Conservation (phyloP, 2,113 vertebrate species). For the Pipa parva region DNA sequence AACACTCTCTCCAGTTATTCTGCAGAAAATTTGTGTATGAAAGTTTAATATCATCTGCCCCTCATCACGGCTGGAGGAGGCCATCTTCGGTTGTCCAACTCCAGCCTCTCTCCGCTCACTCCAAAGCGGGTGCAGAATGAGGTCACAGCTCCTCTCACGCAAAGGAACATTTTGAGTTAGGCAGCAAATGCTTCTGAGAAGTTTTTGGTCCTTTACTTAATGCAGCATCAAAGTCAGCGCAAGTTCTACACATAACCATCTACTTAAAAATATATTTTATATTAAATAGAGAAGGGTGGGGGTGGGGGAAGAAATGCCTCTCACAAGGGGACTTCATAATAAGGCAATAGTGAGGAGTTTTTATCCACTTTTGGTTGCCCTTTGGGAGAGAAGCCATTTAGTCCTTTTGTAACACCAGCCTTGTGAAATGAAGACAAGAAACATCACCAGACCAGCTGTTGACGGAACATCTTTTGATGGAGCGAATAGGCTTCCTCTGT, state of each 20-base stretch:
- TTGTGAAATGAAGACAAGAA: neutral
- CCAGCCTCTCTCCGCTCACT: too few relatives aligned
- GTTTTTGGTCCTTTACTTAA: slow-evolving; percentile 15
- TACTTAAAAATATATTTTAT: slow-evolving; percentile 7
- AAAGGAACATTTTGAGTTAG: neutral
- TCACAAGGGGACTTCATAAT: neutral
- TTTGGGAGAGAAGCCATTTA: neutral
- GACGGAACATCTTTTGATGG: too few relatives aligned
- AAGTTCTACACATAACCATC: neutral
- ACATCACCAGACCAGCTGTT: neutral
- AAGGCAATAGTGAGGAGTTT: neutral
- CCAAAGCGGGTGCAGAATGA: too few relatives aligned
- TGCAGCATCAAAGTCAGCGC: slow-evolving; percentile 12
- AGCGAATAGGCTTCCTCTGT: neutral
- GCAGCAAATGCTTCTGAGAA: slow-evolving; percentile 17
- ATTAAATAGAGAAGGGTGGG: slow-evolving; percentile 1
- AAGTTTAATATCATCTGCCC: too few relatives aligned
- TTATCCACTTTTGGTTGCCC: neutral
- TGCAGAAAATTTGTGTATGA: too few relatives aligned
- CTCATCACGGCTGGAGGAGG: neutral
- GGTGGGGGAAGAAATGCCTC: neutral
- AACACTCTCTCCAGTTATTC: neutral
- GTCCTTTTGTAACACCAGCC: slow-evolving; percentile 11
- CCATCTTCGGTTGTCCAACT: too few relatives aligned
- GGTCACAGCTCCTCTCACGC: neutral